Evolutionary conservation across 2,797 vertebrate species (phyloP), one percentile per base, ranked within the genome.

Genomic region (Poecilia wingei): DNA sequence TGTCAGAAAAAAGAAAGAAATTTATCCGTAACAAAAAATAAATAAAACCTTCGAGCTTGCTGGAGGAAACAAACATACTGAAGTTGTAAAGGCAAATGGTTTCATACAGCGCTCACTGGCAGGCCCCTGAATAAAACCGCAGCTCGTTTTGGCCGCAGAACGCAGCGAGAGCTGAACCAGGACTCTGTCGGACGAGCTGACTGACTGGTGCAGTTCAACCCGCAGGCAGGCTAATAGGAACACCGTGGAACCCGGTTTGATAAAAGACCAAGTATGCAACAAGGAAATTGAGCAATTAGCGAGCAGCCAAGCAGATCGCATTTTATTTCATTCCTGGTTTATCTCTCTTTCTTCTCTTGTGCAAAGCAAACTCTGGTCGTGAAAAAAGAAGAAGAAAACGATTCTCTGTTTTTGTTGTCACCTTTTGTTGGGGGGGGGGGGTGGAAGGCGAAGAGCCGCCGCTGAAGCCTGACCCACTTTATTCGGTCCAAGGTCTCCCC

Each of bases 241-340:
- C 89, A 90, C 87, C 82, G 75, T 25, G 83, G 75, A 87, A 87
- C 55, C 83, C 74, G 4, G 72, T 80, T 87, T 79, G 91, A 93
- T 91, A 92, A 90, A 93, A 93, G 84, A 91, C 89, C 91, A 89
- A 89, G 90, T 87, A 86, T 77, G 87, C 74, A 4, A 83, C 59
- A 61, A 85, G 80, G 89, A 95, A 94, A 94, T 85, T 71, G 89
- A 88, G 89, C 94, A 95, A 95, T 95, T 95, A 95, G 89, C 83
- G 86, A 92, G 92, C 90, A 93, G 88, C 87, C 89, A 90, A 89
- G 87, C 92, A 94, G 88, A 87, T 91, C 92, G 73, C 87, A 77
- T 84, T 93, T 90, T 89, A 88, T 86, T 88, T 82, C 59, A 13
- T 53, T 53, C 49, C 49, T 53, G 75, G 76, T 91, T 86, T 88